These are phyloP conservation scores for Venturia canescens DNA, from an alignment of 1,140 invertebrate species.

Conservation along the genomic window DNA sequence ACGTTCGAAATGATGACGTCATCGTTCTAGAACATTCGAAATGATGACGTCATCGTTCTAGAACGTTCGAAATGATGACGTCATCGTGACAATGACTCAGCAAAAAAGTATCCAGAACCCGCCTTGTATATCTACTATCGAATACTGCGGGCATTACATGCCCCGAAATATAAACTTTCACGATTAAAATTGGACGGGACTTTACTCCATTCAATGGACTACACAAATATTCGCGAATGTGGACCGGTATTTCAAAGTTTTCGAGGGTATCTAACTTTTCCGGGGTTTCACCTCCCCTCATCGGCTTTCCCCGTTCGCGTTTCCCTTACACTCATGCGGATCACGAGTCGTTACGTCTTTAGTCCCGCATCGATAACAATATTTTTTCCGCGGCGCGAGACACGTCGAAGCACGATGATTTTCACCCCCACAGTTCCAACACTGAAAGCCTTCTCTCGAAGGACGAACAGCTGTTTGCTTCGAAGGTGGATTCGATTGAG, in stretches of 20 bases:
- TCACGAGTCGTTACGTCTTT: not conserved
- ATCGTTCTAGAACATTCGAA: no score
- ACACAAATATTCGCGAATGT: conserved; percentile 4
- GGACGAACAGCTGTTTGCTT: not conserved
- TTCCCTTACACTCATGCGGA: not conserved
- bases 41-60: no score
- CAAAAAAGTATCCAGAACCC: no score
- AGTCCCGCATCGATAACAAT: not conserved
- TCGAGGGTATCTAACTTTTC: not conserved
- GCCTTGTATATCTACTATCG: no score
- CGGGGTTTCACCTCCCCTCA: not conserved
- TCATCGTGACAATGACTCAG: no score
- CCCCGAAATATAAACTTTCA: not conserved
- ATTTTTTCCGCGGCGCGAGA: not conserved
- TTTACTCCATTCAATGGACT: not conserved
- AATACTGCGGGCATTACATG: not conserved
- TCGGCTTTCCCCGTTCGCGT: not conserved
- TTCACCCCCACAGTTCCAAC: not conserved
- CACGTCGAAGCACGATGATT: not conserved
- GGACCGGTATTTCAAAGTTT: not conserved
- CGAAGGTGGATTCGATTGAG: no score
- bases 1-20: no score
- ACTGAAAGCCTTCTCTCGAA: not conserved
- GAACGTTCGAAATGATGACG: no score
- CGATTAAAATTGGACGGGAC: not conserved